Percentiles rank a stretch among this genome's conserved stretches.
These are phyloP conservation scores for Morone chrysops DNA, from an alignment of 2,113 vertebrate genomes.

Conservation along the genomic window DNA sequence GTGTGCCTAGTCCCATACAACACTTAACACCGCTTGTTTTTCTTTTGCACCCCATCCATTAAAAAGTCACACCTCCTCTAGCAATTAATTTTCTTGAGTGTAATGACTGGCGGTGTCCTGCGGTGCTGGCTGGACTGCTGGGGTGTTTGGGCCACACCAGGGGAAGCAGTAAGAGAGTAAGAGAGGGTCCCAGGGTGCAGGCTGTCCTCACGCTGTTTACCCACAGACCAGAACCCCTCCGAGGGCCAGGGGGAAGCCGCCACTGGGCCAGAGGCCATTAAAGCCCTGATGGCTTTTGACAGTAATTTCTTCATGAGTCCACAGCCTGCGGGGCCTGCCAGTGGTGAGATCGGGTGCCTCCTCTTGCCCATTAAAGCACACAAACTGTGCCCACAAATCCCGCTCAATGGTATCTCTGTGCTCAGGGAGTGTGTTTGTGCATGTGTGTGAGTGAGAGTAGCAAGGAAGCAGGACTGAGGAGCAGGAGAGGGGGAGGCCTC, in stretches of 20 bases:
- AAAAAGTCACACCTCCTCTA: constrained; percentile 68
- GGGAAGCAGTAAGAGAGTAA: constrained; percentile 44
- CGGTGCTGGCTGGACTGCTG: constrained; percentile 39
- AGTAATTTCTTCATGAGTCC: constrained; percentile 83
- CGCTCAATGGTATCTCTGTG: constrained; percentile 84
- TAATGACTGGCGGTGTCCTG: constrained; percentile 28
- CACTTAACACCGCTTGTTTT: constrained; percentile 64
- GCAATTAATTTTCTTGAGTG: constrained; percentile 65
- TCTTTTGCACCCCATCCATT: constrained; percentile 51
- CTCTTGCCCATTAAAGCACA: constrained; percentile 81
- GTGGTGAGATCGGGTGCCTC: constrained; percentile 76
- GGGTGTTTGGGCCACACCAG: constrained; percentile 47
- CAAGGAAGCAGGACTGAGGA: constrained; percentile 58
- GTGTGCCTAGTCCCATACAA: constrained; percentile 13
- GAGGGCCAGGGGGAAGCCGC: constrained; percentile 53
- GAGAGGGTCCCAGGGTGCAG: constrained; percentile 63
- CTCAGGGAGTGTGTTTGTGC: constrained; percentile 69
- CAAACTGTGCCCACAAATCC: constrained; percentile 80
- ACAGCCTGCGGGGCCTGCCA: constrained; percentile 70
- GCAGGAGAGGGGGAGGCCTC: constrained; percentile 36
- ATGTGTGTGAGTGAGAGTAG: constrained; percentile 60
- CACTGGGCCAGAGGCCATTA: constrained; percentile 76
- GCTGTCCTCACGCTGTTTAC: constrained; percentile 76
- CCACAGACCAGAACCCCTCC: constrained; percentile 71
- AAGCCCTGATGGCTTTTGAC: constrained; percentile 82